Conservation (phyloP, 1,140 invertebrate genomes). For the Paraescarpia echinospica region DNA sequence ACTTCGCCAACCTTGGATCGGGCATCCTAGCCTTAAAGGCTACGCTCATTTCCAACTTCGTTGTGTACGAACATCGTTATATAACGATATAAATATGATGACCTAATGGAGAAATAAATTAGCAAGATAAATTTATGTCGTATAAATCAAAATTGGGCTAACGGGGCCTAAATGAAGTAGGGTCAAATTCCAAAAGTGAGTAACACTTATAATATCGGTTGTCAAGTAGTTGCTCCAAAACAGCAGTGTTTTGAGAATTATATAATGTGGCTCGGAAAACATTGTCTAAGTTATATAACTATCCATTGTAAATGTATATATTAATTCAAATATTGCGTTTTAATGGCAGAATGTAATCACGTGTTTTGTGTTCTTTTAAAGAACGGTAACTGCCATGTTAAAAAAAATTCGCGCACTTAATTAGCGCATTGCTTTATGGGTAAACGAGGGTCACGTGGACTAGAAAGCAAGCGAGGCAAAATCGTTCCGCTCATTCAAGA, state of each 20-base stretch:
- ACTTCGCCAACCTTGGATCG: neutral
- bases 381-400: too few species aligned
- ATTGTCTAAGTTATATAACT: too few species aligned
- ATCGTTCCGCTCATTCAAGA: conserved; percentile 32
- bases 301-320: too few species aligned
- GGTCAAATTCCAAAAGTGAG: too few species aligned
- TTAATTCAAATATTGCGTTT: too few species aligned
- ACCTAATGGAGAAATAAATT: neutral
- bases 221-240: too few species aligned
- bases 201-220: too few species aligned
- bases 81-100: neutral
- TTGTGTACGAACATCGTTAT: neutral
- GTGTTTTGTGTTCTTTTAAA: too few species aligned
- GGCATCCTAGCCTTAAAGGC: neutral
- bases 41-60: neutral
- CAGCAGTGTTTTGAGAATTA: too few species aligned
- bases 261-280: too few species aligned
- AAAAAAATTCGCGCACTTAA: neutral
- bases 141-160: neutral
- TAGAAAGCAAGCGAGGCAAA: conserved; percentile 4
- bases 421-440: neutral
- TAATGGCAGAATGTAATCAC: too few species aligned
- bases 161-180: neutral
- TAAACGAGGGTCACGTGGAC: neutral
- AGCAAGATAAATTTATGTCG: neutral